phyloP scores from a whole-genome alignment of 2,888 invertebrate species.

The Hartigia nigra region DNA sequence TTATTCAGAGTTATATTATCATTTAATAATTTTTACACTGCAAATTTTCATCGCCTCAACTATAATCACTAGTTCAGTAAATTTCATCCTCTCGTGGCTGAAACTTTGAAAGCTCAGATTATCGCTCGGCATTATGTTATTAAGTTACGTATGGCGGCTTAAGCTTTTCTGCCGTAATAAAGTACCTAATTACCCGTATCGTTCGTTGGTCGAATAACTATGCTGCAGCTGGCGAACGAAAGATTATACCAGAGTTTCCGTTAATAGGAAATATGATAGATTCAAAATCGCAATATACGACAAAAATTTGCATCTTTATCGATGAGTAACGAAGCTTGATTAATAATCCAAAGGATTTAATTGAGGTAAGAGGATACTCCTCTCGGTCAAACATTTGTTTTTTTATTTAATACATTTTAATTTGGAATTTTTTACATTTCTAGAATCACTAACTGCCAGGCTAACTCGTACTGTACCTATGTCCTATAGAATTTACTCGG shows the following conservation, averaged over 20 bases:
- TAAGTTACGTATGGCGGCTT: background rate
- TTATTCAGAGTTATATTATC: constrained; percentile 1
- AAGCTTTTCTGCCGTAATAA: background rate
- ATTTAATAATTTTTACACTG: background rate
- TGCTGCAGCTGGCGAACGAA: background rate
- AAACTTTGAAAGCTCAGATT: background rate
- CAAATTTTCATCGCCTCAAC: background rate
- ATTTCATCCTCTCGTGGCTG: background rate
- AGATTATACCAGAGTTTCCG: background rate
- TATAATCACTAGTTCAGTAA: background rate
- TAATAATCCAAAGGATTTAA: background rate
- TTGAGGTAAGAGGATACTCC: background rate
- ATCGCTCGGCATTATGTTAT: background rate
- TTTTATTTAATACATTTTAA: background rate
- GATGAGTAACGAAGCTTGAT: background rate
- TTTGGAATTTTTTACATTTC: background rate
- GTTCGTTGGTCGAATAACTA: background rate
- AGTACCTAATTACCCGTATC: background rate
- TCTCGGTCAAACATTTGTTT: background rate
- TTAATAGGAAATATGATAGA: background rate
- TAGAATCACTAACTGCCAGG: background rate
- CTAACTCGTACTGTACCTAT: background rate
- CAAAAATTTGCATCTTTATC: background rate
- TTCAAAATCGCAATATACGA: background rate
- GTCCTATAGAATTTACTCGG: background rate